Percentiles rank a stretch among this genome's conserved stretches.
These are phyloP conservation scores for Onychomys torridus DNA, from an alignment of 2,797 vertebrate genomes.

Conservation along the genomic window DNA sequence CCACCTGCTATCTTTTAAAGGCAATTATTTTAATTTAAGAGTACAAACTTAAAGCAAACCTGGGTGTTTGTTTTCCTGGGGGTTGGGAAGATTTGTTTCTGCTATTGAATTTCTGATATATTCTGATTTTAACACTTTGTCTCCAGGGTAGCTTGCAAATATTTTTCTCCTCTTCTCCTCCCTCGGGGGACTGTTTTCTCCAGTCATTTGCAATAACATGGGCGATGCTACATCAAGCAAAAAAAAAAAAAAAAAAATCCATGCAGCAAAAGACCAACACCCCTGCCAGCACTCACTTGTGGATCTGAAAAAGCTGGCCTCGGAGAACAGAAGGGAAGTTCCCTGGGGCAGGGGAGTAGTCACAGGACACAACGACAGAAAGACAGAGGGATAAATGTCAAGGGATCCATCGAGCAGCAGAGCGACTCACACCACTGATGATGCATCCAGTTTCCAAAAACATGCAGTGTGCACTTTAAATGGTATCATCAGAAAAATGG, in stretches of 20 bases:
- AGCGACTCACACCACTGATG: accelerated
- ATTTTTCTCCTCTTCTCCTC: background rate
- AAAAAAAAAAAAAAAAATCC: too few species aligned
- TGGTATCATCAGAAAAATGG: background rate
- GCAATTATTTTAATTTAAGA: background rate
- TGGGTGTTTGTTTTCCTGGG: background rate
- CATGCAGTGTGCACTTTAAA: too few species aligned
- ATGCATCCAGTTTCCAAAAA: background rate
- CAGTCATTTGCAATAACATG: background rate
- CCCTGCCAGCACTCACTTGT: background rate
- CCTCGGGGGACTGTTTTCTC: background rate
- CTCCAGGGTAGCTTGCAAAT: background rate
- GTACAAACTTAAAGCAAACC: too few species aligned
- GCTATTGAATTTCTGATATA: background rate
- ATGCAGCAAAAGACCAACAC: background rate
- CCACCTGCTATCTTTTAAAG: background rate
- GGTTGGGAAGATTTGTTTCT: background rate
- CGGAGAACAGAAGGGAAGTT: background rate
- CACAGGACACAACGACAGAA: background rate
- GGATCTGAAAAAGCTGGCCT: background rate
- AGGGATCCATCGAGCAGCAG: accelerated
- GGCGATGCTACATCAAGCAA: too few species aligned
- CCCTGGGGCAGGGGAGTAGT: too few species aligned
- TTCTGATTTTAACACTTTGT: background rate
- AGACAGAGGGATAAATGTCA: background rate